Evolutionary conservation across 1,140 invertebrate genomes (phyloP).

Genomic region (Leptoteleia sp.): DNA sequence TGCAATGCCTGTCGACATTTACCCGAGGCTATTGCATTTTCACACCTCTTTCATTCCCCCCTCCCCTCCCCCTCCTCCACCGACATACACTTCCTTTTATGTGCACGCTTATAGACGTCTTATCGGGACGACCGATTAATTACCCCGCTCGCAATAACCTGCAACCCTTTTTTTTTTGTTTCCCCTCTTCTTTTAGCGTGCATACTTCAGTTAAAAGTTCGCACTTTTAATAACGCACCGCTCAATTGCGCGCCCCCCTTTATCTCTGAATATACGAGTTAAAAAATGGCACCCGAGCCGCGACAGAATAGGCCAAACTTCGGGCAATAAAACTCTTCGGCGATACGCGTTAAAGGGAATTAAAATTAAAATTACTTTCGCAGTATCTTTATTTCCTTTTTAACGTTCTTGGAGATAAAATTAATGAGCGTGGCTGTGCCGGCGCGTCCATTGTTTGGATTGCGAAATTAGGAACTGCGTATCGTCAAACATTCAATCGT

Average conservation of each 20-base stretch:
- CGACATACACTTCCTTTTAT: too few relatives aligned
- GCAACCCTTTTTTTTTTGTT: too few relatives aligned
- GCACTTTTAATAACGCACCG: conserved; percentile 8
- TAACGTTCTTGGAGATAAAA: not conserved
- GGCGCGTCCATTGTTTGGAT: too few relatives aligned
- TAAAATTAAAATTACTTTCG: conserved; percentile 29
- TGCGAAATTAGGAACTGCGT: not conserved
- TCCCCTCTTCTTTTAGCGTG: too few relatives aligned
- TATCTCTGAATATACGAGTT: not conserved
- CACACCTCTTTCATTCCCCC: conserved; percentile 23
- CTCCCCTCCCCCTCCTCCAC: too few relatives aligned
- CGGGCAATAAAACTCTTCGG: conserved; percentile 17
- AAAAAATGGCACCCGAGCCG: conserved; percentile 6
- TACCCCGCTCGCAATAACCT: not conserved
- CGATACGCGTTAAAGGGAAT: conserved; percentile 7
- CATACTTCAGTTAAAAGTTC: not conserved
- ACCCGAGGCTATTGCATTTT: conserved; percentile 50
- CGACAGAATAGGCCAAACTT: conserved; percentile 21
- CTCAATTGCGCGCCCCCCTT: not conserved
- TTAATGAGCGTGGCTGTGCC: too few relatives aligned
- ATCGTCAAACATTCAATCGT: too few relatives aligned
- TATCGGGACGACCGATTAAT: conserved; percentile 10
- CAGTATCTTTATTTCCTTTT: conserved; percentile 18
- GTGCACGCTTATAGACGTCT: conserved; percentile 1
- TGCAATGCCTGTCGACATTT: conserved; percentile 51